Evolutionary conservation across 1,140 invertebrate genomes (phyloP).

Genomic region (Acromyrmex echinatior): DNA sequence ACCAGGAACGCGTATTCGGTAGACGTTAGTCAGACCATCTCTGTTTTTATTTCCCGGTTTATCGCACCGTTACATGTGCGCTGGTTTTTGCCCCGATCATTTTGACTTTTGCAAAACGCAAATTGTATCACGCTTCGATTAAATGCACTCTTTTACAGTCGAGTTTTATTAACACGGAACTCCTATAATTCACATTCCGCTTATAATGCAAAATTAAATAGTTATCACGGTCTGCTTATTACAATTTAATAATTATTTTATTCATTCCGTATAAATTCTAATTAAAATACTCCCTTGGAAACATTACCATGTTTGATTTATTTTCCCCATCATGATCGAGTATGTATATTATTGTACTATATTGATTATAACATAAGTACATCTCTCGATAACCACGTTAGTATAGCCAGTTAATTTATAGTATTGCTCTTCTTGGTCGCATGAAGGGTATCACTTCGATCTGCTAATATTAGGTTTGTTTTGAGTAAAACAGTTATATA

Average conservation of each 20-base stretch:
- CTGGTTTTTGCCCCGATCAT: constrained; percentile 15
- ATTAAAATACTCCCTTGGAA: constrained; percentile 27
- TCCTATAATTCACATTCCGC: constrained; percentile 28
- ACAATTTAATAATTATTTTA: constrained; percentile 60
- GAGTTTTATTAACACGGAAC: constrained; percentile 40
- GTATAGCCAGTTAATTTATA: not conserved
- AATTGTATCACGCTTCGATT: constrained; percentile 35
- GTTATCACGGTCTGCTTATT: constrained; percentile 59
- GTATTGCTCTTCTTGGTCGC: not conserved
- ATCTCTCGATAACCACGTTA: not conserved
- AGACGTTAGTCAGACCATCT: constrained; percentile 55
- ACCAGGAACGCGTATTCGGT: constrained; percentile 32
- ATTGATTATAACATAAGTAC: not conserved
- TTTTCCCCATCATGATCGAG: not conserved
- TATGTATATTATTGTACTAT: not conserved
- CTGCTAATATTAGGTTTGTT: not conserved
- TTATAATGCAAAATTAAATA: constrained; percentile 47
- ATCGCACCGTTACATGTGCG: not conserved
- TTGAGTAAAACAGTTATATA: too few species aligned
- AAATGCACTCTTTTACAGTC: not conserved
- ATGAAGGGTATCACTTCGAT: not conserved
- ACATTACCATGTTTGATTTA: constrained; percentile 29
- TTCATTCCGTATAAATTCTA: constrained; percentile 38
- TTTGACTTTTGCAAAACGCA: constrained; percentile 27
- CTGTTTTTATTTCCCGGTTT: constrained; percentile 39